These are phyloP conservation scores for Saguinus midas DNA, from an alignment of 2,113 vertebrate genomes.

Conservation along the genomic window DNA sequence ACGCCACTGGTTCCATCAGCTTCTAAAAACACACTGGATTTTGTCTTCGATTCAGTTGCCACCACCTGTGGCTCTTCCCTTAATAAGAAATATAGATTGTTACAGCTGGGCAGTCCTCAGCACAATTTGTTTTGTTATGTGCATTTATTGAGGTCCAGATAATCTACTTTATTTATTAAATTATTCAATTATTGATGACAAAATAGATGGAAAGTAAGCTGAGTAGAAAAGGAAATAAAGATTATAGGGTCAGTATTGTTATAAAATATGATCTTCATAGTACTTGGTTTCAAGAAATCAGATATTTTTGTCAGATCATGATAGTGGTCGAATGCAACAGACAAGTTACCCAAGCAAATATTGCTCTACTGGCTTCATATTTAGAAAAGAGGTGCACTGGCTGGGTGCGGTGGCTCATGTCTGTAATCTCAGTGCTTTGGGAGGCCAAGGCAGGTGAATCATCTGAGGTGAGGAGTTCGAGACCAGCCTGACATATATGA, in stretches of 20 bases:
- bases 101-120: not conserved
- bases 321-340: conserved; percentile 10
- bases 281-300: not conserved
- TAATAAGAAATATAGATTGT: not conserved
- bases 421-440: no score
- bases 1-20: not conserved
- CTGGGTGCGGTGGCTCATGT: no score
- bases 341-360: not conserved
- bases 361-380: not conserved
- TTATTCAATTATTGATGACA: conserved; percentile 24
- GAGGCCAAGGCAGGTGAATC: no score
- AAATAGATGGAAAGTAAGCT: not conserved
- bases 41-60: not conserved
- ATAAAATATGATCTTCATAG: conserved; percentile 12
- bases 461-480: no score
- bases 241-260: not conserved
- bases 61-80: not conserved
- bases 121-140: not conserved
- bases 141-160: not conserved
- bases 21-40: not conserved
- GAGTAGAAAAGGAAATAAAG: conserved; percentile 16
- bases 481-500: no score
- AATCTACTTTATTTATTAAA: conserved; percentile 53
- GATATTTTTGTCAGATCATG: not conserved
- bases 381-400: not conserved